Conservation (phyloP, 2,113 vertebrate genomes). For the Nymphicus hollandicus region DNA sequence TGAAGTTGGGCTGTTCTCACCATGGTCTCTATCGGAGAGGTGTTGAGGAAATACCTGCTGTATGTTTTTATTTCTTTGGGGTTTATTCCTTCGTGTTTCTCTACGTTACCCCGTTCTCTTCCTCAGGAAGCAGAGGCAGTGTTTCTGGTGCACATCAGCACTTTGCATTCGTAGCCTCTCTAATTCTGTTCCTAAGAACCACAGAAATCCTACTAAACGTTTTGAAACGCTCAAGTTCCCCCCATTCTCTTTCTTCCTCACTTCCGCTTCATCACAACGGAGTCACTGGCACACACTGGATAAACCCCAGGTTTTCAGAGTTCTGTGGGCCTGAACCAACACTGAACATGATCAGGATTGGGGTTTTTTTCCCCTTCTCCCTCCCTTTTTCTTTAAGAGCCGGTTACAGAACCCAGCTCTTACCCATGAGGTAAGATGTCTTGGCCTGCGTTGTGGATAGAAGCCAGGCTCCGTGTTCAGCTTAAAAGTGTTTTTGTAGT, state of each 20-base stretch:
- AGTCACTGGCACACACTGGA: accelerated
- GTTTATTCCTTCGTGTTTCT: not conserved
- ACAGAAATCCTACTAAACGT: accelerated
- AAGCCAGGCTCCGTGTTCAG: not conserved
- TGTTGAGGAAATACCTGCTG: accelerated
- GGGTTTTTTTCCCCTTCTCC: not conserved
- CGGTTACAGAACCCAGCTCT: accelerated
- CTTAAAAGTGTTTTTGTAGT: not conserved
- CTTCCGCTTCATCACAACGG: not conserved
- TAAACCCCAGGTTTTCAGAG: not conserved
- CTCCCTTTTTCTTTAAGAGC: not conserved
- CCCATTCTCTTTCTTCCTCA: not conserved
- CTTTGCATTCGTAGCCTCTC: not conserved
- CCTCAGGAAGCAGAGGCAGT: accelerated
- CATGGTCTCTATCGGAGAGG: not conserved
- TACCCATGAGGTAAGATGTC: not conserved
- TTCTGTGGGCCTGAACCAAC: not conserved
- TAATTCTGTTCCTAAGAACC: not conserved
- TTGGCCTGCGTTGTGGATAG: not conserved
- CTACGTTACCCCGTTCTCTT: accelerated
- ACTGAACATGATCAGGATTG: not conserved
- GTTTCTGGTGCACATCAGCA: accelerated
- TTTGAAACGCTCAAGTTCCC: not conserved
- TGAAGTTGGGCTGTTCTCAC: accelerated
- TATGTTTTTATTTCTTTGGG: not conserved